phyloP scores from a whole-genome alignment of 2,113 vertebrate species.

The Coturnix japonica region DNA sequence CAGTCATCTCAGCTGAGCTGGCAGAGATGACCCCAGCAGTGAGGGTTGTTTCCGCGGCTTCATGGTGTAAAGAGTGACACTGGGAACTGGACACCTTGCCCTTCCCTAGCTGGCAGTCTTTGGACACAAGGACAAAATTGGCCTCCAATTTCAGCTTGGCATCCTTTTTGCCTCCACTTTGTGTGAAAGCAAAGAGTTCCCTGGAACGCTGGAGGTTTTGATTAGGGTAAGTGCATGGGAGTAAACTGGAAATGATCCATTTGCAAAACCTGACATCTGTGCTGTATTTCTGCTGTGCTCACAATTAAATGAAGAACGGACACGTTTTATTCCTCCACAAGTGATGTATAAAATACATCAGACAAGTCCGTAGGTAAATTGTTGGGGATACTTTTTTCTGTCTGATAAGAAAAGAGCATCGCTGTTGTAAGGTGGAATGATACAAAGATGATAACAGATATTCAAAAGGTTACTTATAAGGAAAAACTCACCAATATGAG shows the following conservation, averaged over 20 bases:
- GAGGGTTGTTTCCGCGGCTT: slow-evolving; percentile 1
- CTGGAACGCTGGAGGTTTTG: neutral
- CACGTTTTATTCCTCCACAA: neutral
- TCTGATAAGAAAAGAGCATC: neutral
- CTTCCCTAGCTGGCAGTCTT: slow-evolving; percentile 1
- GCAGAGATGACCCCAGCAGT: slow-evolving; percentile 33
- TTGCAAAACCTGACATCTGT: neutral
- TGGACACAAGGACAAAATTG: neutral
- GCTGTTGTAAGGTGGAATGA: too few species aligned
- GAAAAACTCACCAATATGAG: too few species aligned
- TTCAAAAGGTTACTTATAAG: too few species aligned
- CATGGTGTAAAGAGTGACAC: slow-evolving; percentile 21
- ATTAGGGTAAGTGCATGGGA: neutral
- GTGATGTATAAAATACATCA: neutral
- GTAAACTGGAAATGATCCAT: neutral
- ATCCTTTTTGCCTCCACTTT: neutral
- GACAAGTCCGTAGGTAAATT: neutral
- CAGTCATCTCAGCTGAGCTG: slow-evolving; percentile 53
- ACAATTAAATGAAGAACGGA: neutral
- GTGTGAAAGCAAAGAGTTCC: slow-evolving; percentile 11
- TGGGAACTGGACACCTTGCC: slow-evolving; percentile 1
- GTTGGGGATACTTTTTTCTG: neutral
- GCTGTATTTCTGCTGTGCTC: neutral
- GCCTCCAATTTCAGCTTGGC: slow-evolving; percentile 10
- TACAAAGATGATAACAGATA: too few species aligned